These are phyloP conservation scores for Orchestia grillus DNA, from an alignment of 1,140 invertebrate species.

Conservation along the genomic window DNA sequence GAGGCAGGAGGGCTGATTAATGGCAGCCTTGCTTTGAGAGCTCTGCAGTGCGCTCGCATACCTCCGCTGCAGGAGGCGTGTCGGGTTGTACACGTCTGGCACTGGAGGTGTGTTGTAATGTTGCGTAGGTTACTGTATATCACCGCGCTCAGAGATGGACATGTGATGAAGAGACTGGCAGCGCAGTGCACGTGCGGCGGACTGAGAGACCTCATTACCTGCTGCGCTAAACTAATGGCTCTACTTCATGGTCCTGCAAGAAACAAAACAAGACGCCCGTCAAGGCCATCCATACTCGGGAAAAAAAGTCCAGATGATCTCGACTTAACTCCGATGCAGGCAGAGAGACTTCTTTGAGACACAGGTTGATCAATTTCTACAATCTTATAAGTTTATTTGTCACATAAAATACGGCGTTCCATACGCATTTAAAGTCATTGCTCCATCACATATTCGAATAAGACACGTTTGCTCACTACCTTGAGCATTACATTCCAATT, in stretches of 20 bases:
- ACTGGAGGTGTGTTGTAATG: too few relatives aligned
- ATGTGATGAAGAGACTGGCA: too few relatives aligned
- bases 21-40: too few relatives aligned
- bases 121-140: too few relatives aligned
- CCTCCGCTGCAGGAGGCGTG: too few relatives aligned
- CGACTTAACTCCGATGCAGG: background rate
- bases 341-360: background rate
- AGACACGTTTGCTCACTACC: background rate
- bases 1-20: too few relatives aligned
- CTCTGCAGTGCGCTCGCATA: too few relatives aligned
- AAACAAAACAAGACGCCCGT: background rate
- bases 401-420: background rate
- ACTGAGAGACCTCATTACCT: too few relatives aligned
- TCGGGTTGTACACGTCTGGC: too few relatives aligned
- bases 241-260: background rate
- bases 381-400: background rate
- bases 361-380: background rate
- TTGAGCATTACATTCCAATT: background rate
- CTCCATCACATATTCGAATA: background rate
- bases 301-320: background rate
- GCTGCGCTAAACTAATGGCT: too few relatives aligned
- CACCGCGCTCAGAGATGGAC: too few relatives aligned
- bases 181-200: too few relatives aligned
- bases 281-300: background rate
- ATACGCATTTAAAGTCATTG: background rate